Evolutionary conservation across 1,140 invertebrate genomes (phyloP), one percentile per base, ranked within the genome.

Genomic region (Helicorthomorpha holstii): DNA sequence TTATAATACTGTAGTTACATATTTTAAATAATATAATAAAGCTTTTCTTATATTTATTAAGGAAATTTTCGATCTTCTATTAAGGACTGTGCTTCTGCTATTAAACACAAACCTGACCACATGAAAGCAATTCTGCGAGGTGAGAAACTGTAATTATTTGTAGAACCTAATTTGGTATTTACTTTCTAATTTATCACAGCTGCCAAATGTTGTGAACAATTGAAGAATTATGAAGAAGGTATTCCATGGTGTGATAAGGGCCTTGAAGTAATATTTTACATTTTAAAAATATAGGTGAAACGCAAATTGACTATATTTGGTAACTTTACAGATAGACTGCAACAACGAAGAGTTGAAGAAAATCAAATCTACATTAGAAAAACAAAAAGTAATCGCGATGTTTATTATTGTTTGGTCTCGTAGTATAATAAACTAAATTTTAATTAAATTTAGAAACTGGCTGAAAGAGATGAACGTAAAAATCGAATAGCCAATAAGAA

Each of bases 101-200:
- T 91, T 16, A 79, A 81, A 62, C 73, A 83, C 24, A 82, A 88
- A 55, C 73, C 80, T 1, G 67, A 80, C 57, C 86, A 96, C 69
- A 62, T 68, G 2, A 97, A 96, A 72, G 81, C 84, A 1, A 69
- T 80, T 55, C 63, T 77, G 14, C 75, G 87, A 65, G 83, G 82
- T 29, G 81, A 82, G 0, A 75, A 81, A 54, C 84, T 16, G 29
- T 7, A 34, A 34, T 34, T 34, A 34, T 34, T 34, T 34, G 7
- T 7, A 34, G 7, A 34, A 7, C 16, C 7, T 34, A 16, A 7
- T 7, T 34, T 34, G 29, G 16, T 7, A 34, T 7, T 34, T 34
- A 16, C 16, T 34, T 34, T 34, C 29, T 16, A 7, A n/a, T 7
- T 7, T 16, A 34, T 34, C 16, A 16, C 29, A 34, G 29, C 7